These are phyloP conservation scores for Ornithoptera alexandrae DNA, from an alignment of 2,888 invertebrate genomes.

Conservation along the genomic window DNA sequence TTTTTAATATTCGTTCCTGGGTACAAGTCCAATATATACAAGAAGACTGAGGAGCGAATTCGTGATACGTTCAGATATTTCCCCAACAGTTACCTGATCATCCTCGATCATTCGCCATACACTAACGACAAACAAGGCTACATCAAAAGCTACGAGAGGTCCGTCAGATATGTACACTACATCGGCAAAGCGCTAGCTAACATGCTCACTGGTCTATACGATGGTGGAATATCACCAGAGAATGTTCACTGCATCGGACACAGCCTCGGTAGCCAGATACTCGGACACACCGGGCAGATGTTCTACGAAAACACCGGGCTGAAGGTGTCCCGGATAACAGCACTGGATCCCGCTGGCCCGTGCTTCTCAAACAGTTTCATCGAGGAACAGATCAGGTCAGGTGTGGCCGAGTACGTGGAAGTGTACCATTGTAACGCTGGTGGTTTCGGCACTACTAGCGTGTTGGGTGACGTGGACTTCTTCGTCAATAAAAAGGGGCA, in stretches of 20 bases:
- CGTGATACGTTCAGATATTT: constrained; percentile 57
- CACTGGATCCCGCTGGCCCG: constrained; percentile 71
- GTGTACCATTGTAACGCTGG: constrained; percentile 82
- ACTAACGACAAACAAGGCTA: constrained; percentile 59
- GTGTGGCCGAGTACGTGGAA: constrained; percentile 81
- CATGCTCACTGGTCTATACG: constrained; percentile 49
- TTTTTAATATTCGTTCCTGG: constrained; percentile 66
- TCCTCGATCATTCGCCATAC: constrained; percentile 69
- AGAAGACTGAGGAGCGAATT: constrained; percentile 57
- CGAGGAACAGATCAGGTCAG: constrained; percentile 71
- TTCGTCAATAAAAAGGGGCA: constrained; percentile 80
- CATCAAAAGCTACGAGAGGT: constrained; percentile 64
- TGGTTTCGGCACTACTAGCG: constrained; percentile 68
- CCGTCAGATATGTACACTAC: constrained; percentile 64
- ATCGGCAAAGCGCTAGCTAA: constrained; percentile 62
- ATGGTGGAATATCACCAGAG: constrained; percentile 55
- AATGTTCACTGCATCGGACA: constrained; percentile 69
- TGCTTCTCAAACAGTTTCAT: constrained; percentile 63
- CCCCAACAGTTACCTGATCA: constrained; percentile 65
- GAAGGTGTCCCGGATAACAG: constrained; percentile 61
- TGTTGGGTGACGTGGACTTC: constrained; percentile 79
- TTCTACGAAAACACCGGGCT: constrained; percentile 51
- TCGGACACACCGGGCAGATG: constrained; percentile 58
- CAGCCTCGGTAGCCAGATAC: constrained; percentile 67
- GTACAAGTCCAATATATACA: constrained; percentile 64